These are phyloP conservation scores for pig (Sus scrofa) DNA, from an alignment of 2,113 vertebrate species.

Conservation along the genomic window T2T-Sscrofa CM000816.6:21118001-21118500, in stretches of 20 bases:
- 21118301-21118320: slow-evolving; percentile 91
- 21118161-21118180: slow-evolving; percentile 93
- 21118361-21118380: slow-evolving; percentile 95
- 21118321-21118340: slow-evolving; percentile 89
- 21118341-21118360: slow-evolving; percentile 89
- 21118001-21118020: not conserved
- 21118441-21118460: slow-evolving; percentile 92
- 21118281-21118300: slow-evolving; percentile 95
- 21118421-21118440: slow-evolving; percentile 92
- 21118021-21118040: not conserved
- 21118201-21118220: slow-evolving; percentile 83
- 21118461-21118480: slow-evolving; percentile 92
- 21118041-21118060: not conserved
- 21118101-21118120: slow-evolving; percentile 97
- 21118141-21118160: slow-evolving; percentile 97
- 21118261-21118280: slow-evolving; percentile 94
- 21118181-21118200: slow-evolving; percentile 90
- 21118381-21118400: slow-evolving; percentile 97
- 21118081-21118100: slow-evolving; percentile 95
- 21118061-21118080: slow-evolving; percentile 89
- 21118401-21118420: slow-evolving; percentile 94
- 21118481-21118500: slow-evolving; percentile 94
- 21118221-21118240: slow-evolving; percentile 76
- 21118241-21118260: slow-evolving; percentile 81
- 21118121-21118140: slow-evolving; percentile 96